Percentiles rank a stretch among this genome's conserved stretches.
phyloP scores from a whole-genome alignment of 1,140 invertebrate species.

The Pseudomyrmex sp. region DNA sequence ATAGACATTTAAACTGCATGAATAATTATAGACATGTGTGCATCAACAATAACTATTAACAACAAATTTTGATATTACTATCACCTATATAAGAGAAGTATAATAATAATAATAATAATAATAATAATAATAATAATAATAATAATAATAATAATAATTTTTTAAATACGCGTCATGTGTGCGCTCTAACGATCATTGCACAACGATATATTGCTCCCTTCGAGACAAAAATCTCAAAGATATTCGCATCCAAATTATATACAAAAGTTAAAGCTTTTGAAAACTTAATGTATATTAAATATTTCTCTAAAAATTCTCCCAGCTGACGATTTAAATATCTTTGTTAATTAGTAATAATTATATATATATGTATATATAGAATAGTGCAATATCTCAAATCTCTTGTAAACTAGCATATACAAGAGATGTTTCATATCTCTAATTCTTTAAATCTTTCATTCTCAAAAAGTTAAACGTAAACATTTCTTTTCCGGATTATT shows the following conservation, averaged over 20 bases:
- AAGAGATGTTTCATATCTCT: conserved; percentile 19
- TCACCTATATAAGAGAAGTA: too few species aligned
- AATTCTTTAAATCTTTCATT: not conserved
- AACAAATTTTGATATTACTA: conserved; percentile 37
- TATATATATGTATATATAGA: conserved; percentile 17
- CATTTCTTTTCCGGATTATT: conserved; percentile 19
- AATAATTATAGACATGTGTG: conserved; percentile 58
- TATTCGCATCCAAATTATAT: conserved; percentile 18
- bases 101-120: conserved; percentile 45
- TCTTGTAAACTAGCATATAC: conserved; percentile 7
- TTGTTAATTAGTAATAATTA: conserved; percentile 24
- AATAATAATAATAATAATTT: too few species aligned
- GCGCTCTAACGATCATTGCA: conserved; percentile 40
- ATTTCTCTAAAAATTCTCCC: conserved; percentile 23
- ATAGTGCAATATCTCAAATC: conserved; percentile 30
- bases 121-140: too few species aligned
- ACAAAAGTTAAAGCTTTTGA: conserved; percentile 21
- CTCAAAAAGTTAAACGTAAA: conserved; percentile 24
- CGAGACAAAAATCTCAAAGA: conserved; percentile 2
- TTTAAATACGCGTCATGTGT: not conserved
- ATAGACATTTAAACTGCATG: conserved; percentile 56
- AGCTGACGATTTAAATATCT: conserved; percentile 48
- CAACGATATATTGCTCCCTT: conserved; percentile 27
- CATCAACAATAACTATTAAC: conserved; percentile 56
- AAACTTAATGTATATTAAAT: conserved; percentile 28